A percentile compares a stretch with the other conserved stretches of the same genome.
These are phyloP conservation scores for Danaus plexippus DNA, from an alignment of 1,140 invertebrate genomes.

Conservation along the genomic window DNA sequence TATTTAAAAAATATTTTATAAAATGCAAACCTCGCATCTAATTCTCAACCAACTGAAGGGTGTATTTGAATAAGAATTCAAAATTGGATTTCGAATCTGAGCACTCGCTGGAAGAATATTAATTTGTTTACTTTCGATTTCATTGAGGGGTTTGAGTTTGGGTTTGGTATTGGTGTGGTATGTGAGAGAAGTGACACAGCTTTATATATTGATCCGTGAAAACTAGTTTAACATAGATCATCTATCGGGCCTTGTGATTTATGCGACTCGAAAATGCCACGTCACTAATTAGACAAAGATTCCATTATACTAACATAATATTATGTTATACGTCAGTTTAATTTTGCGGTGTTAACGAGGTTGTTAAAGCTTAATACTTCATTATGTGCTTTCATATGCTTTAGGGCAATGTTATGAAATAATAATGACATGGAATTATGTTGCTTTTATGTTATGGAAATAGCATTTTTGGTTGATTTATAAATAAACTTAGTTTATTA, in stretches of 20 bases:
- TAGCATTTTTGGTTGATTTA: too few relatives aligned
- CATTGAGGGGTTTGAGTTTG: too few relatives aligned
- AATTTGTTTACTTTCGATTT: slow-evolving; percentile 11
- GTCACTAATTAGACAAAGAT: slow-evolving; percentile 23
- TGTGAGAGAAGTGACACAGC: slow-evolving; percentile 6
- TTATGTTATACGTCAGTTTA: slow-evolving; percentile 11
- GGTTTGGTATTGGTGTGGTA: too few relatives aligned
- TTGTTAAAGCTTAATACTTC: slow-evolving; percentile 23
- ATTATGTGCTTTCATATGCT: slow-evolving; percentile 23
- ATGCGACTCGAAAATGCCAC: slow-evolving; percentile 4
- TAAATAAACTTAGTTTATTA: too few relatives aligned
- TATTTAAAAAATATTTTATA: too few relatives aligned
- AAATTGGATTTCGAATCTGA: slow-evolving; percentile 12
- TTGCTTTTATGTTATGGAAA: too few relatives aligned
- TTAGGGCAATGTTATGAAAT: slow-evolving; percentile 13
- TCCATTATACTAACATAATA: slow-evolving; percentile 16
- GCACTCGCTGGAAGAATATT: slow-evolving; percentile 11
- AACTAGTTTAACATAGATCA: slow-evolving; percentile 3
- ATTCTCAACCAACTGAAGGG: too few relatives aligned
- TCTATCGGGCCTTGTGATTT: neutral
- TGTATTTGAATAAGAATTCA: neutral
- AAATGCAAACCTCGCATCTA: too few relatives aligned
- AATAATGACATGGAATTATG: slow-evolving; percentile 7
- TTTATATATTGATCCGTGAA: slow-evolving; percentile 3
- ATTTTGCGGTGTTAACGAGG: slow-evolving; percentile 19